Conservation (phyloP, 2,888 invertebrate genomes). For the Cantharis rufa region DNA sequence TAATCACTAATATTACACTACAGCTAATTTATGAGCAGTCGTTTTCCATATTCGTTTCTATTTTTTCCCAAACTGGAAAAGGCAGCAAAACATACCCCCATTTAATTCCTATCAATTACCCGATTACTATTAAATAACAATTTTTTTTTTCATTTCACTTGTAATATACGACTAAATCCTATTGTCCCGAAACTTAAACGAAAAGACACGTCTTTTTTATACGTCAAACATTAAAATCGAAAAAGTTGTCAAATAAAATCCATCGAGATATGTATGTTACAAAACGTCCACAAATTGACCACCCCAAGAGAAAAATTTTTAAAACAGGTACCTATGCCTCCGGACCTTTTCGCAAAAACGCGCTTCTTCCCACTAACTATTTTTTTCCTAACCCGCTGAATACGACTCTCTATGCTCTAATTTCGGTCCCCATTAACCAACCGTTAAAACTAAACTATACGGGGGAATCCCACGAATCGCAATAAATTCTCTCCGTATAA, state of each 20-base stretch:
- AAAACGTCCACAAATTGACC: not conserved
- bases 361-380: not conserved
- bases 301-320: not conserved
- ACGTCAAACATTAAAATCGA: not conserved
- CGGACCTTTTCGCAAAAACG: not conserved
- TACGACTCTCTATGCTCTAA: not conserved
- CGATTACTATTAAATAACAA: not conserved
- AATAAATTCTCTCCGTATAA: not conserved
- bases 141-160: not conserved
- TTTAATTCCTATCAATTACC: not conserved
- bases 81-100: not conserved
- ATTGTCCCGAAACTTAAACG: not conserved
- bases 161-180: not conserved
- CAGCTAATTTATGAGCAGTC: not conserved
- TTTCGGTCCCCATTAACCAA: not conserved
- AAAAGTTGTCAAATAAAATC: not conserved
- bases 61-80: not conserved
- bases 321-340: not conserved
- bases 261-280: not conserved
- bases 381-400: not conserved
- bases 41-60: conserved; percentile 2
- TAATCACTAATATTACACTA: conserved; percentile 6
- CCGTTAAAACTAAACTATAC: not conserved
- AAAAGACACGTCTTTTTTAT: not conserved
- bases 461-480: not conserved